Evolutionary conservation across 1,140 invertebrate genomes (phyloP).

Genomic region (Euura saliciscinereae): DNA sequence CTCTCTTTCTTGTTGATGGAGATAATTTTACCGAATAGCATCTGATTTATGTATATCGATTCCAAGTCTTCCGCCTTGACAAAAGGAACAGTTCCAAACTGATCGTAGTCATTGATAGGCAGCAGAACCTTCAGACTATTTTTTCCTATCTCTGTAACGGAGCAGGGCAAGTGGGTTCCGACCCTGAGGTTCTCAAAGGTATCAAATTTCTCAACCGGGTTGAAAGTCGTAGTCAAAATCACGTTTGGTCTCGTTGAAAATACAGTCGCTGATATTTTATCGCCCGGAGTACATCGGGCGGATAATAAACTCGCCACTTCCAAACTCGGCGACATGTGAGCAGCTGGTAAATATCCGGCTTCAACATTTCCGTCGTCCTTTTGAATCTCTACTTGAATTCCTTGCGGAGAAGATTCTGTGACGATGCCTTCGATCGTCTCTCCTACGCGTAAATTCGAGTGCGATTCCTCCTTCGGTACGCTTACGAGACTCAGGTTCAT

Average conservation of each 20-base stretch:
- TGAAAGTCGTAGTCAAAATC: slow-evolving; percentile 41
- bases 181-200: slow-evolving; percentile 35
- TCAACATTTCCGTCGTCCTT: slow-evolving; percentile 12
- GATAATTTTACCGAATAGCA: slow-evolving; percentile 43
- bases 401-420: slow-evolving; percentile 39
- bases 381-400: slow-evolving; percentile 39
- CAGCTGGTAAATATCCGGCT: slow-evolving; percentile 45
- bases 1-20: slow-evolving; percentile 30
- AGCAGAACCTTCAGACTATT: slow-evolving; percentile 37
- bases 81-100: slow-evolving; percentile 30
- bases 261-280: slow-evolving; percentile 39
- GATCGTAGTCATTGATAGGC: slow-evolving; percentile 35
- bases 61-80: slow-evolving; percentile 32
- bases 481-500: slow-evolving; percentile 51
- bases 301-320: slow-evolving; percentile 41
- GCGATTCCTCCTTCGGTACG: slow-evolving; percentile 7
- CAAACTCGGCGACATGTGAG: slow-evolving; percentile 47
- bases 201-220: slow-evolving; percentile 24
- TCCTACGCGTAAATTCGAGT: slow-evolving; percentile 38
- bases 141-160: slow-evolving; percentile 34
- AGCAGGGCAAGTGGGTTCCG: slow-evolving; percentile 42
- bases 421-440: slow-evolving; percentile 42
- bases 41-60: slow-evolving; percentile 34
- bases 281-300: slow-evolving; percentile 35
- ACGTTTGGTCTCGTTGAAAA: slow-evolving; percentile 43